These are phyloP conservation scores for Alosa sapidissima DNA, from an alignment of 2,797 vertebrate species.

Conservation along the genomic window DNA sequence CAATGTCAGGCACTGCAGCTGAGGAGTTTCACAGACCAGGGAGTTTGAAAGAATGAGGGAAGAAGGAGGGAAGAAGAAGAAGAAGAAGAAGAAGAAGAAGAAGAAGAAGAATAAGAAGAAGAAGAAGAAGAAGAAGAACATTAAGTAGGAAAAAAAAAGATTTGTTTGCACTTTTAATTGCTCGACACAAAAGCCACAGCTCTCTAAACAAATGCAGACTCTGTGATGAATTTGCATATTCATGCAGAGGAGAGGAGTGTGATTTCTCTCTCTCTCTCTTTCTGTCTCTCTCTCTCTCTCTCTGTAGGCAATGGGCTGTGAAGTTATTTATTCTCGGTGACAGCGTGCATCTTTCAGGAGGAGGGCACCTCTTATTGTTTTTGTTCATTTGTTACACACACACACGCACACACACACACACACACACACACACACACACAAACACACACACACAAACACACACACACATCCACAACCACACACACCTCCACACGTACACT, in stretches of 20 bases:
- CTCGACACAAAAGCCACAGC: constrained; percentile 72
- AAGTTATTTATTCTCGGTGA: constrained; percentile 72
- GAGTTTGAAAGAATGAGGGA: constrained; percentile 12
- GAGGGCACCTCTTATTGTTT: constrained; percentile 57
- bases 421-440: constrained; percentile 19
- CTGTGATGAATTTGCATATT: constrained; percentile 75
- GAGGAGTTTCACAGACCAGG: constrained; percentile 29
- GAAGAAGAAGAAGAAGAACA: constrained; percentile 42
- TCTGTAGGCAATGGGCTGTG: constrained; percentile 58
- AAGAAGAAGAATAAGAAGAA: constrained; percentile 1
- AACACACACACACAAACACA: constrained; percentile 4
- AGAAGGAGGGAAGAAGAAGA: constrained; percentile 35
- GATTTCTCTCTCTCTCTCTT: constrained; percentile 39
- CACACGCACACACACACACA: constrained; percentile 26
- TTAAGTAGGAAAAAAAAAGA: constrained; percentile 47
- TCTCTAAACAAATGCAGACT: constrained; percentile 73
- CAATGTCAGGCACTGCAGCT: constrained; percentile 6
- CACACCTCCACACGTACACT: constrained; percentile 13
- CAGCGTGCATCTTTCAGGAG: constrained; percentile 58
- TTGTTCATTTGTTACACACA: constrained; percentile 53
- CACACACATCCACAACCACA: neutral
- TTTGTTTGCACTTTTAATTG: constrained; percentile 80
- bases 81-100: constrained; percentile 10
- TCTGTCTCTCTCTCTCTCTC: constrained; percentile 44
- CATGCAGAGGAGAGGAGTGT: constrained; percentile 58